phyloP scores from a whole-genome alignment of 2,888 invertebrate genomes.

The Andrena minutula region DNA sequence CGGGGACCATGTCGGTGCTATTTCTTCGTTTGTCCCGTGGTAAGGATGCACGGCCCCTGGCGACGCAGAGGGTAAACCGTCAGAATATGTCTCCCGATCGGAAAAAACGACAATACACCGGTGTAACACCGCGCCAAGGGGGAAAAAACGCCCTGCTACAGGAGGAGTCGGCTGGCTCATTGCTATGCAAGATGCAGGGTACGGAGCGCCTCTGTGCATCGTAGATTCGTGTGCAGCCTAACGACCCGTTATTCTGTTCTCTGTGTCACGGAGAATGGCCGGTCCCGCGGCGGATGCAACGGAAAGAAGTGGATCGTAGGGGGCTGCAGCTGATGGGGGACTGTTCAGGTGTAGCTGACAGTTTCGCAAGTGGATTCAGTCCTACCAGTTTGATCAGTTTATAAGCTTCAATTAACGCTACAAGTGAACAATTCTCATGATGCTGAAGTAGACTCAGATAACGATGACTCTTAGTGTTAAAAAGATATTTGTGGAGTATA shows the following conservation, averaged over 20 bases:
- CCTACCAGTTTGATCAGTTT: too few species aligned
- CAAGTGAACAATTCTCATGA: too few species aligned
- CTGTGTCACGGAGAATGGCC: slow-evolving; percentile 13
- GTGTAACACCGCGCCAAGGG: slow-evolving; percentile 9
- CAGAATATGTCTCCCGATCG: slow-evolving; percentile 38
- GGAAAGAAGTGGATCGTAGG: slow-evolving; percentile 13
- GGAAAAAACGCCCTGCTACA: background rate
- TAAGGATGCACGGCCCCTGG: slow-evolving; percentile 50
- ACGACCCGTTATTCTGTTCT: slow-evolving; percentile 40
- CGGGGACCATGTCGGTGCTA: slow-evolving; percentile 58
- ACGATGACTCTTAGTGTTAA: too few species aligned
- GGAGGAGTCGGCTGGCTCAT: slow-evolving; percentile 28
- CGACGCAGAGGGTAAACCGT: slow-evolving; percentile 37
- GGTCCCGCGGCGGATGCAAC: background rate
- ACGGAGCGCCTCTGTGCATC: slow-evolving; percentile 16
- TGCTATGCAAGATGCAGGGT: slow-evolving; percentile 40
- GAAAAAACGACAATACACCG: slow-evolving; percentile 39
- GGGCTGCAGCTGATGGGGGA: background rate
- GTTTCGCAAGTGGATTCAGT: too few species aligned
- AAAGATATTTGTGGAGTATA: too few species aligned
- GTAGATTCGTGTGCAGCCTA: slow-evolving; percentile 31
- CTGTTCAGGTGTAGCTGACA: too few species aligned
- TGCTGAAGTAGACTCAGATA: too few species aligned
- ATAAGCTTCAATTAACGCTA: too few species aligned
- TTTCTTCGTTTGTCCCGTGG: slow-evolving; percentile 57